A percentile compares a stretch with the other conserved stretches of the same genome.
Conservation (phyloP, 1,140 invertebrate genomes). For the Hypsibius dujardini region DNA sequence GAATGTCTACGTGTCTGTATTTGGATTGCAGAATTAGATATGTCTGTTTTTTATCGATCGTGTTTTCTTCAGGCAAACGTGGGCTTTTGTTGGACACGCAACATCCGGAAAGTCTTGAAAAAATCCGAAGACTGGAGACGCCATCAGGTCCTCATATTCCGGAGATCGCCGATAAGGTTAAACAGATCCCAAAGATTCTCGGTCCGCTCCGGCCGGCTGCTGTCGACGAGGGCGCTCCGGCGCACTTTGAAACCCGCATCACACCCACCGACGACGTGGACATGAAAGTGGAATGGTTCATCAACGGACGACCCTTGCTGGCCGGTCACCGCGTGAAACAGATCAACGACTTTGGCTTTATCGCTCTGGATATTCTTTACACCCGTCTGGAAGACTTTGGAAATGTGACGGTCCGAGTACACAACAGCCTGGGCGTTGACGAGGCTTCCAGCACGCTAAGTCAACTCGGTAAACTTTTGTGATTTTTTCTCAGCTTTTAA, state of each 20-base stretch:
- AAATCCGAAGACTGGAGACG: conserved; percentile 76
- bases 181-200: conserved; percentile 1
- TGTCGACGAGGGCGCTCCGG: conserved; percentile 45
- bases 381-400: conserved; percentile 81
- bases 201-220: neutral
- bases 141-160: neutral
- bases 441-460: conserved; percentile 24
- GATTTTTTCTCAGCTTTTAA: too few relatives aligned
- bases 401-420: neutral
- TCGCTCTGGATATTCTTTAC: conserved; percentile 74
- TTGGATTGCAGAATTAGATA: conserved; percentile 4
- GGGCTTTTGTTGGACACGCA: conserved; percentile 80
- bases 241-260: conserved; percentile 80
- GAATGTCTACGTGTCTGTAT: neutral
- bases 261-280: conserved; percentile 82
- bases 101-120: conserved; percentile 75
- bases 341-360: conserved; percentile 74
- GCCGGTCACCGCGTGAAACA: conserved; percentile 44
- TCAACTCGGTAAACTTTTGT: neutral
- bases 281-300: conserved; percentile 50
- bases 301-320: conserved; percentile 34
- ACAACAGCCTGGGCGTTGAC: conserved; percentile 24
- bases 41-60: conserved; percentile 24
- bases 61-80: conserved; percentile 43
- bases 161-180: neutral